Base-by-base conservation (phyloP, 2,113 vertebrate species). In the Takifugu bimaculatus region DNA sequence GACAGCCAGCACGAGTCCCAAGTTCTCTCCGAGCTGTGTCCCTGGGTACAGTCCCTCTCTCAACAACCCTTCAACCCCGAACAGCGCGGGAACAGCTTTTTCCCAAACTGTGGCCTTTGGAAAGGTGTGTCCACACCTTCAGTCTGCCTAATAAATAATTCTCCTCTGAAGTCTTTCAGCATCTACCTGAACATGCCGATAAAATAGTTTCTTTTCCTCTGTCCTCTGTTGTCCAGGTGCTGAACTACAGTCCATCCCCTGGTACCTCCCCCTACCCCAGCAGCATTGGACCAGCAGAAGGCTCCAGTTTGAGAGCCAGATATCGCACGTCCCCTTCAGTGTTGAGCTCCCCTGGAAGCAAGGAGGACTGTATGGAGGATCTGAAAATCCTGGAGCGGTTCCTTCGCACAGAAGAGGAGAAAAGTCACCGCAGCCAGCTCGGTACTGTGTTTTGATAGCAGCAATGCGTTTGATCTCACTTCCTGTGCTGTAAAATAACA, bases 361-460 rank as follows among this genome's bases (percentile, higher is more conserved):
- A 96, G 43, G 94, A 97, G 1, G 96, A 96, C 53, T 97, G 90
- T 11, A 95, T 99, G 72, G 93, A 93, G 2, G 94, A 98, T 72
- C 88, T 94, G 11, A 94, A 93, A 50, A 90, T 74, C 50, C 62
- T 88, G 32, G 86, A 88, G 63, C 76, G 84, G 63, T 88, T 88
- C 26, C 91, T 99, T 12, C 91, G 87, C 43, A 88, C 85, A 0
- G 95, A 99, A 74, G 95, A 98, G 63, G 95, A 98, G 87, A 98
- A 93, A 4, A 94, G 93, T 65, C 94, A 95, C 42, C 89, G 93
- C 53, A 93, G 93, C 26, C 96, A 98, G 0, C 78, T 97, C 0
- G 96, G 97, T 97, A 75, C 57, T 45, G 20, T 1, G 44, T 45
- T 45, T 45, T 15, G 11, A 15, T 15, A 39, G 35, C 35, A 6